Conservation (phyloP, 2,113 vertebrate species). For the Ciconia boyciana region DNA sequence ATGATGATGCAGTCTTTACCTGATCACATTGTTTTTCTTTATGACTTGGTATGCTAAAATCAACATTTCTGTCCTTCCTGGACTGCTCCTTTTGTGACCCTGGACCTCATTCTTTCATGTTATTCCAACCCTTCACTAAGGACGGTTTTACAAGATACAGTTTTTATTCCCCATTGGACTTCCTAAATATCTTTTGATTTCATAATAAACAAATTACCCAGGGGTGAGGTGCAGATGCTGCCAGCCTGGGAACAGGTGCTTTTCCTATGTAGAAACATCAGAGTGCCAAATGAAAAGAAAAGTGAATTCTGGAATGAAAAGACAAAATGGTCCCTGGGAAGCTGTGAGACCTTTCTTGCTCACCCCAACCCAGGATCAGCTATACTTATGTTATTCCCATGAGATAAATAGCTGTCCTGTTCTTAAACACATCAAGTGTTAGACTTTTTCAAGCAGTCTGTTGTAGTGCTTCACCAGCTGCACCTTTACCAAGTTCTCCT, state of each 20-base stretch:
- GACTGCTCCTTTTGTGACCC: not conserved
- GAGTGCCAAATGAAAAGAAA: not conserved
- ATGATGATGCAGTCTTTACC: not conserved
- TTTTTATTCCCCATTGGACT: not conserved
- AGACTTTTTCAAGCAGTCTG: not conserved
- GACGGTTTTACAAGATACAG: not conserved
- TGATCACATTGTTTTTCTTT: not conserved
- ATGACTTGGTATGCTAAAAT: not conserved
- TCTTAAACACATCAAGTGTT: not conserved
- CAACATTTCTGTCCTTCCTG: not conserved
- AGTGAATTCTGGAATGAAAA: not conserved
- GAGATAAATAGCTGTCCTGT: not conserved
- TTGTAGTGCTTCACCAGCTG: not conserved
- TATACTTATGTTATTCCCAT: not conserved
- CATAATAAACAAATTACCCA: not conserved
- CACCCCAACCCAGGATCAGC: not conserved
- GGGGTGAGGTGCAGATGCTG: not conserved
- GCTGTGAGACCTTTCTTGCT: not conserved
- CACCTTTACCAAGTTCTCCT: not conserved
- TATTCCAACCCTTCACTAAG: not conserved
- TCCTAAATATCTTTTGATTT: not conserved
- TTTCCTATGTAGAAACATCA: not conserved
- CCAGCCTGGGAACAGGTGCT: not conserved
- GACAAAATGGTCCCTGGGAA: not conserved
- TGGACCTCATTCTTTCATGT: not conserved